Evolutionary conservation across 2,113 vertebrate species (phyloP).

Genomic region (Channa argus): DNA sequence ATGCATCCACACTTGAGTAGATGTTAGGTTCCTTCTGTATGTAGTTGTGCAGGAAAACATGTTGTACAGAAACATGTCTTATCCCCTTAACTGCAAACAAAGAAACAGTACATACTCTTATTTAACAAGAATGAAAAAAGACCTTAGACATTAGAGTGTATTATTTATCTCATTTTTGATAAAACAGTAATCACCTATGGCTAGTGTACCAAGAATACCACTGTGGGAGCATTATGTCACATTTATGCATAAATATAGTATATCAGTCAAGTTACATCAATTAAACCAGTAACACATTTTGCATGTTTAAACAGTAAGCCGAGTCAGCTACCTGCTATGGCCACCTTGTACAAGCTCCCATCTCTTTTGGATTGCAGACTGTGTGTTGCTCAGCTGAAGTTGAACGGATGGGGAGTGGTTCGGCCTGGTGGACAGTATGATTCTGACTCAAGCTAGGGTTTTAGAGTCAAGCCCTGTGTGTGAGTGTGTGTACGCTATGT

Average conservation of each 20-base stretch:
- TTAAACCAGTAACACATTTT: slow-evolving; percentile 60
- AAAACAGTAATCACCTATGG: slow-evolving; percentile 40
- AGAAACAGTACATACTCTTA: slow-evolving; percentile 43
- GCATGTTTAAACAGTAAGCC: slow-evolving; percentile 60
- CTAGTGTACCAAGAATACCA: slow-evolving; percentile 29
- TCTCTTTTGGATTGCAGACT: slow-evolving; percentile 41
- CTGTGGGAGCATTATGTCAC: slow-evolving; percentile 57
- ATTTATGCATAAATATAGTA: slow-evolving; percentile 60
- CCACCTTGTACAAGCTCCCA: slow-evolving; percentile 33
- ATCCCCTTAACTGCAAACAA: slow-evolving; percentile 69
- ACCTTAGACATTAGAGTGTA: background rate
- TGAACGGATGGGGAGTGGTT: background rate
- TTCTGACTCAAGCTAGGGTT: slow-evolving; percentile 2
- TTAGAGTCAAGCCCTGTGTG: slow-evolving; percentile 1
- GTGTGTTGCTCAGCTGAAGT: slow-evolving; percentile 16
- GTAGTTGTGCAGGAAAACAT: slow-evolving; percentile 68
- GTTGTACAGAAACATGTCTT: slow-evolving; percentile 61
- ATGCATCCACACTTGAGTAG: slow-evolving; percentile 69
- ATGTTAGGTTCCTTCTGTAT: slow-evolving; percentile 54
- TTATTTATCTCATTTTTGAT: slow-evolving; percentile 59
- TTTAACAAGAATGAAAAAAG: slow-evolving; percentile 36
- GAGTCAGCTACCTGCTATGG: slow-evolving; percentile 47
- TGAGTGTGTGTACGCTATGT: background rate
- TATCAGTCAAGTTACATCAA: slow-evolving; percentile 56
- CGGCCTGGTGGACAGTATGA: background rate